Conservation (phyloP, 2,797 vertebrate genomes). For the Heterohyrax brucei region DNA sequence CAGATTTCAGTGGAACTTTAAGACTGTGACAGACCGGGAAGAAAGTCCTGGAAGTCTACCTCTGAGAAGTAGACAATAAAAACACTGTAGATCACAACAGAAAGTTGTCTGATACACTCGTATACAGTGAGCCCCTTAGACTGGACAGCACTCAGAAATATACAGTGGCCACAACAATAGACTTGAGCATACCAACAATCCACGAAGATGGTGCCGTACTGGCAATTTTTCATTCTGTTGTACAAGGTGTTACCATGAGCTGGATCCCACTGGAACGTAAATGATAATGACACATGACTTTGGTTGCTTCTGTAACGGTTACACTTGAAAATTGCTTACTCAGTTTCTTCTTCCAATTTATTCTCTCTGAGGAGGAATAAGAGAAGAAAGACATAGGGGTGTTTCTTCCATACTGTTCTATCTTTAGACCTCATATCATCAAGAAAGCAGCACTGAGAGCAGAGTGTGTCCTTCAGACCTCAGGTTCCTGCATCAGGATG, state of each 20-base stretch:
- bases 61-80: neutral
- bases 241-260: neutral
- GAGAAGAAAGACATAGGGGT: neutral
- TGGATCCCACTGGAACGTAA: neutral
- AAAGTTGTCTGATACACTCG: neutral
- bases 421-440: too few species aligned
- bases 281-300: neutral
- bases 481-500: too few species aligned
- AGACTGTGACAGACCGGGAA: neutral
- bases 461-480: too few species aligned
- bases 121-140: neutral
- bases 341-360: conserved; percentile 25
- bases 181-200: neutral
- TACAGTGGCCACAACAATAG: neutral
- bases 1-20: neutral
- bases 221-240: neutral
- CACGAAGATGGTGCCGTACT: neutral
- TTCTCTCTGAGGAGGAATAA: neutral
- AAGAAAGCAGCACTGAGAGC: too few species aligned
- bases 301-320: neutral
- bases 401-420: neutral
- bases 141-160: neutral
- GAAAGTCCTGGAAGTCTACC: neutral
- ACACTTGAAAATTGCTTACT: neutral
- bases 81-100: neutral